Evolutionary conservation across 2,888 invertebrate species (phyloP).

Genomic region (Falcaria lacertinaria): DNA sequence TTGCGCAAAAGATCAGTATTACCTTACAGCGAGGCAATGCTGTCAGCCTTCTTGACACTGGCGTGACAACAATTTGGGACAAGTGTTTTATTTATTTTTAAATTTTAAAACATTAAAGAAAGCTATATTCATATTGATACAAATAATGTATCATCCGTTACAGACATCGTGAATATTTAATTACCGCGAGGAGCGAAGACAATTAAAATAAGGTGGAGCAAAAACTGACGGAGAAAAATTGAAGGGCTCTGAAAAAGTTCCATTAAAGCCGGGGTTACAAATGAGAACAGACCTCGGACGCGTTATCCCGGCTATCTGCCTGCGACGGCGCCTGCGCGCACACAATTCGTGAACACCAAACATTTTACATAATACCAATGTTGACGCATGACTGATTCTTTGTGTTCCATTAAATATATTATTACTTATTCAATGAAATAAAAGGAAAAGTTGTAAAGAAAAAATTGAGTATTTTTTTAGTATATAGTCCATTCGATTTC

Average conservation of each 20-base stretch:
- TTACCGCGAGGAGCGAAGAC: conserved; percentile 36
- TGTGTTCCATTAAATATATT: conserved; percentile 9
- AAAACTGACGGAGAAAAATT: conserved; percentile 65
- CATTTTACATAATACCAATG: conserved; percentile 14
- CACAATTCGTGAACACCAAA: conserved; percentile 23
- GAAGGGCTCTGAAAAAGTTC: conserved; percentile 62
- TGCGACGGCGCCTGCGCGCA: conserved; percentile 35
- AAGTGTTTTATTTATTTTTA: too few relatives aligned
- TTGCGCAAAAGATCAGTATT: too few relatives aligned
- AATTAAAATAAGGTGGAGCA: conserved; percentile 61
- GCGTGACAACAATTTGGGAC: too few relatives aligned
- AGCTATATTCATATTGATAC: too few relatives aligned
- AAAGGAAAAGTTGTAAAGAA: too few relatives aligned
- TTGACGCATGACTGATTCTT: conserved; percentile 26
- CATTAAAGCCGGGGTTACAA: conserved; percentile 66
- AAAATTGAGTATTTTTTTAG: too few relatives aligned
- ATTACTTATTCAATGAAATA: too few relatives aligned
- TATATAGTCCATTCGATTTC: too few relatives aligned
- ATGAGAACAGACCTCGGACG: conserved; percentile 52
- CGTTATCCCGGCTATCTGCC: conserved; percentile 54
- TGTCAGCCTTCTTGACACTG: too few relatives aligned
- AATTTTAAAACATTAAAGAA: too few relatives aligned
- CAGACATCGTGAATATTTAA: conserved; percentile 21
- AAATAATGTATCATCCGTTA: conserved; percentile 15
- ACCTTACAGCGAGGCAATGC: too few relatives aligned